Percentiles rank a stretch among this genome's conserved stretches.
Conservation (phyloP, 2,797 vertebrate genomes). For the Helicolenus hilgendorfi region DNA sequence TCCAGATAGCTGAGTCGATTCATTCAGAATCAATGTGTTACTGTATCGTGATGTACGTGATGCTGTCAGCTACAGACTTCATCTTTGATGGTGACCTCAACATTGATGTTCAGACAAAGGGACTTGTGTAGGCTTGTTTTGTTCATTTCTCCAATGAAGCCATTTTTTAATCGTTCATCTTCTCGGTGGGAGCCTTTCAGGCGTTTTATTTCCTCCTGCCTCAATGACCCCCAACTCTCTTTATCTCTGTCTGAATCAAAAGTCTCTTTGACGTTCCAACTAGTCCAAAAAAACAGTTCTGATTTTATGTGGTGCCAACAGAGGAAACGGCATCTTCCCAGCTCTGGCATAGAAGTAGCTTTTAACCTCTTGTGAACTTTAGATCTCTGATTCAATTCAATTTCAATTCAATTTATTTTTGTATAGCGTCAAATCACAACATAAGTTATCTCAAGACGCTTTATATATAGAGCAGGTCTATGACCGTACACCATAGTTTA, state of each 20-base stretch:
- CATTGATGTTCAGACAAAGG: conserved; percentile 14
- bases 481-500: too few species aligned
- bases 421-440: too few species aligned
- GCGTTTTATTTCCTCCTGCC: conserved; percentile 34
- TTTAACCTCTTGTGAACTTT: neutral
- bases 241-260: conserved; percentile 9
- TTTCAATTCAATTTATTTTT: too few species aligned
- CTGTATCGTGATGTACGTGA: neutral
- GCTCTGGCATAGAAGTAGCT: neutral
- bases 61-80: neutral
- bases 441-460: too few species aligned
- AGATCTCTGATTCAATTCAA: neutral
- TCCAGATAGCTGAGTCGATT: neutral
- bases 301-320: conserved; percentile 11
- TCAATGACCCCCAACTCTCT: neutral
- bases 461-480: too few species aligned
- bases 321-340: neutral
- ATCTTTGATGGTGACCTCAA: conserved; percentile 24
- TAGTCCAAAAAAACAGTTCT: neutral
- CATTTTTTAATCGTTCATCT: neutral
- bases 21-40: neutral
- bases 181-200: neutral
- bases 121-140: neutral
- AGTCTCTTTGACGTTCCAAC: neutral
- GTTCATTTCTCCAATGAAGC: neutral